Percentiles rank a stretch among this genome's conserved stretches.
Evolutionary conservation across 2,113 vertebrate species (phyloP).

Genomic region (Ploceus nigricollis): DNA sequence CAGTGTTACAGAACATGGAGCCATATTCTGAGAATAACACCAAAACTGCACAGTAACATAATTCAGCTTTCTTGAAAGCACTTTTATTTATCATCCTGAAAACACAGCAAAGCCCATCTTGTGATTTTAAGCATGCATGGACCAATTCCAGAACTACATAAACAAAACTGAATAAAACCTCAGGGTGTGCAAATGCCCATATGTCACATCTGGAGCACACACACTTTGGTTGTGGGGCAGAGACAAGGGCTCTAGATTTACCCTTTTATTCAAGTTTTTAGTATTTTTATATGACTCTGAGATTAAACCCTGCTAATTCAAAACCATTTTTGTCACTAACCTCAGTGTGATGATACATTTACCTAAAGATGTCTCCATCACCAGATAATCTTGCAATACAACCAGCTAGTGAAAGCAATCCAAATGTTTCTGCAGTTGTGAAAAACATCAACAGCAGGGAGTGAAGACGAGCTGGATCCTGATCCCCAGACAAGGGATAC

Average conservation of each 20-base stretch:
- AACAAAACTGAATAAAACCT: background rate
- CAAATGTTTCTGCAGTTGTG: background rate
- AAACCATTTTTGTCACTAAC: background rate
- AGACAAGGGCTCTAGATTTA: background rate
- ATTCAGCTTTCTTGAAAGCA: slow-evolving; percentile 2
- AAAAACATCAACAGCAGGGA: background rate
- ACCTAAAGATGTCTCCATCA: background rate
- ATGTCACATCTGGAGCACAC: background rate
- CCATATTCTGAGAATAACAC: background rate
- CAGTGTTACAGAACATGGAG: background rate
- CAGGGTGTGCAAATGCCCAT: background rate
- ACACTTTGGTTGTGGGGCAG: background rate
- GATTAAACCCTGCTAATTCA: background rate
- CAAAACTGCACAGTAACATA: background rate
- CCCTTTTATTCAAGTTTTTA: background rate
- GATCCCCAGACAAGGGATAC: background rate
- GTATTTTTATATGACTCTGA: background rate
- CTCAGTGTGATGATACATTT: background rate
- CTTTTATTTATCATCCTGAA: background rate
- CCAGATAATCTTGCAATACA: background rate
- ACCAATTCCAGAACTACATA: background rate
- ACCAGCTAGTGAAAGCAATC: background rate
- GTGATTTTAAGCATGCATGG: background rate
- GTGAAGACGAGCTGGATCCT: background rate
- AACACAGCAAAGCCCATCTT: background rate